Conservation (phyloP, 2,888 invertebrate genomes). For the Sylvicola cinctus region DNA sequence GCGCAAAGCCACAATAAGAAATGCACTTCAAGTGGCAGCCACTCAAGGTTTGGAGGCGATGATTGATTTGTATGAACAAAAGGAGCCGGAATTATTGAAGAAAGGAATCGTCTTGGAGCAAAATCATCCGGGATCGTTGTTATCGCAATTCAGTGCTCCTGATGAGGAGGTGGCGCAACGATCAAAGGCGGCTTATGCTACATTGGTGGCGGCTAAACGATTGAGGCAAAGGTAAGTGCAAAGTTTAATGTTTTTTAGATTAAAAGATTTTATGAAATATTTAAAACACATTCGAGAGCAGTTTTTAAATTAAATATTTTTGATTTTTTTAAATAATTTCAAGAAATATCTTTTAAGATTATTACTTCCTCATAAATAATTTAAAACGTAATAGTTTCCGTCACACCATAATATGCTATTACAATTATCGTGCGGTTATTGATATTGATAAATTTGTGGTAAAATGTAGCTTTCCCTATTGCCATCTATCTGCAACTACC, state of each 20-base stretch:
- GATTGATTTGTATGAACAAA: constrained; percentile 19
- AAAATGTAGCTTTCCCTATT: too few relatives aligned
- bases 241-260: neutral
- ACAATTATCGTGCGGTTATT: too few relatives aligned
- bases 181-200: constrained; percentile 24
- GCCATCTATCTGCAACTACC: too few relatives aligned
- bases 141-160: constrained; percentile 23
- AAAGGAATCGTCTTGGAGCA: constrained; percentile 18
- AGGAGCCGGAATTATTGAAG: constrained; percentile 21
- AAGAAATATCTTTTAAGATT: too few relatives aligned
- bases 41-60: constrained; percentile 22
- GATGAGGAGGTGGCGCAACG: constrained; percentile 13
- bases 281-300: too few relatives aligned
- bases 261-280: neutral
- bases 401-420: too few relatives aligned
- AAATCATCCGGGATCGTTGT: constrained; percentile 22
- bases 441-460: too few relatives aligned
- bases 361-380: too few relatives aligned
- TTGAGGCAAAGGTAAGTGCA: constrained; percentile 23
- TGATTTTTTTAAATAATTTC: too few relatives aligned
- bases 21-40: constrained; percentile 21
- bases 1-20: constrained; percentile 17
- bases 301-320: too few relatives aligned
- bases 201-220: constrained; percentile 22
- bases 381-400: too few relatives aligned